Percentiles rank a stretch among this genome's conserved stretches.
These are phyloP conservation scores for Phycodurus eques DNA, from an alignment of 2,113 vertebrate species.

Conservation along the genomic window DNA sequence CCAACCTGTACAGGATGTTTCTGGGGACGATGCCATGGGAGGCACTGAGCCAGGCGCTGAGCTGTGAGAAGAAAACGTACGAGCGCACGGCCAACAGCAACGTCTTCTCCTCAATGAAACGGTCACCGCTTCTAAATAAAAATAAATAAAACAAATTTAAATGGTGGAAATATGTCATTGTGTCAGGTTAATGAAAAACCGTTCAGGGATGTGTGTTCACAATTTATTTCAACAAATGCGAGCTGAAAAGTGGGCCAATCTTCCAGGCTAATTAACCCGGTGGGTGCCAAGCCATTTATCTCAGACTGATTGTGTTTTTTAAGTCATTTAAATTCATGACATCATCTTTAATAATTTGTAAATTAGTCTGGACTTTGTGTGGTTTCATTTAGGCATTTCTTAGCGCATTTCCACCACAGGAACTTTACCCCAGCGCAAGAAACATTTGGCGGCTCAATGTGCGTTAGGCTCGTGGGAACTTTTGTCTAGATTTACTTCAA, in stretches of 20 bases:
- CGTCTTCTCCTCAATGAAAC: slow-evolving; percentile 95
- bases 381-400: background rate
- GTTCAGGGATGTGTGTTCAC: slow-evolving; percentile 21
- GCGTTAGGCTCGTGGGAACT: background rate
- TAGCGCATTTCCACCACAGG: background rate
- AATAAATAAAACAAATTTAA: slow-evolving; percentile 16
- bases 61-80: slow-evolving; percentile 98
- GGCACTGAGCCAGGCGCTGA: slow-evolving; percentile 97
- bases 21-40: slow-evolving; percentile 96
- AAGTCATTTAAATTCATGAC: background rate
- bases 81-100: slow-evolving; percentile 93
- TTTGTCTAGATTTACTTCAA: background rate
- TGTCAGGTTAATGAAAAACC: slow-evolving; percentile 59
- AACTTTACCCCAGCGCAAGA: background rate
- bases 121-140: slow-evolving; percentile 83
- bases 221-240: slow-evolving; percentile 12
- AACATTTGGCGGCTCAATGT: background rate
- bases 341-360: background rate
- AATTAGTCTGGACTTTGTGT: background rate
- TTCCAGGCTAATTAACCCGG: slow-evolving; percentile 44
- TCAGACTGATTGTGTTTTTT: background rate
- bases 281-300: slow-evolving; percentile 11
- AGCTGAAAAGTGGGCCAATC: slow-evolving; percentile 49
- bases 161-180: slow-evolving; percentile 50
- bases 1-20: slow-evolving; percentile 96